These are phyloP conservation scores for Vanessa atalanta DNA, from an alignment of 1,140 invertebrate genomes.

Conservation along the genomic window DNA sequence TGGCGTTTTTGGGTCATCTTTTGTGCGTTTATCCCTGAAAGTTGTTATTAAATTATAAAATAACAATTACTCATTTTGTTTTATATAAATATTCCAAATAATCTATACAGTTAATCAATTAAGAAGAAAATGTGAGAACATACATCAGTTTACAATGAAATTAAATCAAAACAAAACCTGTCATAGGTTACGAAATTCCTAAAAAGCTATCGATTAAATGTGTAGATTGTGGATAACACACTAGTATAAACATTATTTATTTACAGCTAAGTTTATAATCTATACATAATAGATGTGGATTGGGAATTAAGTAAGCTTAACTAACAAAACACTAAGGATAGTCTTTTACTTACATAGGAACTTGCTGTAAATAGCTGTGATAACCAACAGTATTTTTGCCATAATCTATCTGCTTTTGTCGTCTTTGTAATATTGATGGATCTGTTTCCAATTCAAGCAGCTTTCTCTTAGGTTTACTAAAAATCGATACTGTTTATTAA, in stretches of 20 bases:
- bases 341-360: conserved; percentile 86
- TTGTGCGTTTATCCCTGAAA: conserved; percentile 83
- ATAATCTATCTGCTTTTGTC: conserved; percentile 97
- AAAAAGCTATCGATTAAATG: too few relatives aligned
- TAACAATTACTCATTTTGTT: not conserved
- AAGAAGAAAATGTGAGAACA: not conserved
- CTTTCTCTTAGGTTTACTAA: conserved; percentile 54
- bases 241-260: too few relatives aligned
- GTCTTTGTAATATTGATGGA: conserved; percentile 85
- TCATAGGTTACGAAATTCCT: too few relatives aligned
- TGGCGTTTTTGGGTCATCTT: conserved; percentile 91
- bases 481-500: not conserved
- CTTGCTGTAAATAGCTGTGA: conserved; percentile 86
- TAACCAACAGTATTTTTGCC: conserved; percentile 96
- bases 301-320: too few relatives aligned
- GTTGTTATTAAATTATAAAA: not conserved
- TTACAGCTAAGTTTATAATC: too few relatives aligned
- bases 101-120: not conserved
- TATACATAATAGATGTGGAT: too few relatives aligned
- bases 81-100: not conserved
- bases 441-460: conserved; percentile 86
- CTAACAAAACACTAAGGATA: not conserved
- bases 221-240: too few relatives aligned
- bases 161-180: too few relatives aligned
- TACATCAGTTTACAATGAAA: too few relatives aligned